phyloP scores from a whole-genome alignment of 2,113 vertebrate species.

The Progne subis region DNA sequence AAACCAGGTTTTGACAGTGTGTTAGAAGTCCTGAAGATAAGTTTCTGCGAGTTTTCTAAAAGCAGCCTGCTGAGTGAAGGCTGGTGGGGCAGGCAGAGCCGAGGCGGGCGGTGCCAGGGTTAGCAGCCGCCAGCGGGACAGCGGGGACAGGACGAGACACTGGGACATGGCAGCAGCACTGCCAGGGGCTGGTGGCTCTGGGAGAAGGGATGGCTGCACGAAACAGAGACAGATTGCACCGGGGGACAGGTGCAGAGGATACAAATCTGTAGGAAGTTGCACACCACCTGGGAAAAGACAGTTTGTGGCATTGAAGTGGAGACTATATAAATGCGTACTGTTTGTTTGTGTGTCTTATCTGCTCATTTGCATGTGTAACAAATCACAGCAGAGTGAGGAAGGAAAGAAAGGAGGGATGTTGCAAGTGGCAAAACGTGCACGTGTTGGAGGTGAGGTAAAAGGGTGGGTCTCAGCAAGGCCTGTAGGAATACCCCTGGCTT shows the following conservation, averaged over 20 bases:
- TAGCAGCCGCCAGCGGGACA: accelerated
- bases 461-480: background rate
- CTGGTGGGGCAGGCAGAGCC: background rate
- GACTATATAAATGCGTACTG: background rate
- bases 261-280: background rate
- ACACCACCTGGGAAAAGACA: background rate
- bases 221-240: background rate
- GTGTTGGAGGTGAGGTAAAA: background rate
- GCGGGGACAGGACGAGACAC: accelerated
- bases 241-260: background rate
- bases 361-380: background rate
- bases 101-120: accelerated
- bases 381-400: background rate
- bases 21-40: background rate
- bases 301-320: background rate
- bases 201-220: background rate
- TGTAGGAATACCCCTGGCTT: background rate
- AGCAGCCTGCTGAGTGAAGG: background rate
- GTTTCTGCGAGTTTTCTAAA: background rate
- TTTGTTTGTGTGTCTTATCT: background rate
- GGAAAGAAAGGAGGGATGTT: background rate
- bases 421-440: background rate
- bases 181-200: background rate
- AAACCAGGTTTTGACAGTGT: background rate
- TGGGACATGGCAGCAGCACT: background rate